phyloP scores from a whole-genome alignment of 2,888 invertebrate genomes.

The Gastracanthus pulcherrimus region DNA sequence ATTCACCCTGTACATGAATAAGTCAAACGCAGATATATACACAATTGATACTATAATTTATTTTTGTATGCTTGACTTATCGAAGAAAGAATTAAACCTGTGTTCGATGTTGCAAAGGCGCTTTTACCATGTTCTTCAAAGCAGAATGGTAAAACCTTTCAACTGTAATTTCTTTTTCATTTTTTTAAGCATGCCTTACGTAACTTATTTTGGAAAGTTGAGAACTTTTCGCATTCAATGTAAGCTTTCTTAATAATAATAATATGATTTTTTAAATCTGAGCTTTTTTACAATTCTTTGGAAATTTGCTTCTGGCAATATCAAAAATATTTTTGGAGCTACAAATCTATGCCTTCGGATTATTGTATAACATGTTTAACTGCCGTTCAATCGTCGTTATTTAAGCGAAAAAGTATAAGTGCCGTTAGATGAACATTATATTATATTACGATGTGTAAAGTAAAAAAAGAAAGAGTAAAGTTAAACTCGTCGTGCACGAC shows the following conservation, averaged over 20 bases:
- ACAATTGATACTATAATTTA: slow-evolving; percentile 55
- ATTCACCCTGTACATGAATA: slow-evolving; percentile 45
- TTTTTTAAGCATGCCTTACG: background rate
- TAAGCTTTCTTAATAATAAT: slow-evolving; percentile 39
- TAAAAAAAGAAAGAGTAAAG: slow-evolving; percentile 5
- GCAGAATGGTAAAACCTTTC: slow-evolving; percentile 2
- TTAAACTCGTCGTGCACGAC: background rate
- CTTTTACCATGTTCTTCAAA: background rate
- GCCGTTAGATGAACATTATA: slow-evolving; percentile 29
- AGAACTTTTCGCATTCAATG: slow-evolving; percentile 45
- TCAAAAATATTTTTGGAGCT: slow-evolving; percentile 24
- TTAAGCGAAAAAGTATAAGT: slow-evolving; percentile 24
- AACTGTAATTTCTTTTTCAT: background rate
- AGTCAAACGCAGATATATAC: slow-evolving; percentile 47
- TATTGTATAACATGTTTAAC: slow-evolving; percentile 14
- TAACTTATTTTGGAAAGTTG: slow-evolving; percentile 47
- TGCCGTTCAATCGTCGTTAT: slow-evolving; percentile 25
- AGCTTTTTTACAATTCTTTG: background rate
- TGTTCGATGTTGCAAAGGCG: slow-evolving; percentile 33
- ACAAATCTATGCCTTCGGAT: background rate
- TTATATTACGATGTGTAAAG: background rate
- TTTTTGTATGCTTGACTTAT: slow-evolving; percentile 57
- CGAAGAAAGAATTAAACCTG: slow-evolving; percentile 46
- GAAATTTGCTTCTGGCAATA: slow-evolving; percentile 14
- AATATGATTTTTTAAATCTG: background rate